Evolutionary conservation across 2,797 vertebrate genomes (phyloP).

Genomic region (Rhadinocentrus ornatus): DNA sequence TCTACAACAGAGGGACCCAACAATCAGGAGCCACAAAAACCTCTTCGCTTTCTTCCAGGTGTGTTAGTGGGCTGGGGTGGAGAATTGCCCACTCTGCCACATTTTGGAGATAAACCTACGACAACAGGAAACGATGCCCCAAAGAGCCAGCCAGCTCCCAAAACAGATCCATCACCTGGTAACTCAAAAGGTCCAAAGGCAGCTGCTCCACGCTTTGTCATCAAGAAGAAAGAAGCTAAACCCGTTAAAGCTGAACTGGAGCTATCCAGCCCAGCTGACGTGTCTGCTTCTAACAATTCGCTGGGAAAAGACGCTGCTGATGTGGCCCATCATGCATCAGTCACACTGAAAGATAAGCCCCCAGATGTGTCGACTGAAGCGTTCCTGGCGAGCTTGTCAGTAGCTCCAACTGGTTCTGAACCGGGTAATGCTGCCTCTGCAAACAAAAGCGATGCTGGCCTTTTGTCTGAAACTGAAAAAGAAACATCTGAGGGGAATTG

Average conservation of each 20-base stretch:
- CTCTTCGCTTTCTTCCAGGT: conserved; percentile 96
- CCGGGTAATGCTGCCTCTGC: conserved; percentile 55
- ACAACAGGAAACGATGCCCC: conserved; percentile 83
- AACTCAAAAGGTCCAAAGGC: conserved; percentile 76
- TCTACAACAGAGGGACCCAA: conserved; percentile 77
- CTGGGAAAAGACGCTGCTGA: conserved; percentile 66
- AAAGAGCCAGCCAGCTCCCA: conserved; percentile 75
- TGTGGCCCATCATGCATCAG: conserved; percentile 58
- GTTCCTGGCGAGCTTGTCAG: conserved; percentile 89
- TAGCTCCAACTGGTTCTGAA: conserved; percentile 70
- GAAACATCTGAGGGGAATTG: conserved; percentile 50
- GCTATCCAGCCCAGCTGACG: conserved; percentile 35
- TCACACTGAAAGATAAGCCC: conserved; percentile 94
- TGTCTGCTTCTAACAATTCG: conserved; percentile 40
- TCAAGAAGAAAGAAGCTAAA: conserved; percentile 85
- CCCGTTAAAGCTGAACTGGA: conserved; percentile 70
- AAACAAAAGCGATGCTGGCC: conserved; percentile 63
- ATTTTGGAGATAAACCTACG: conserved; percentile 84
- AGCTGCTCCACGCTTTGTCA: conserved; percentile 79
- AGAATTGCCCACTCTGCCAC: conserved; percentile 87
- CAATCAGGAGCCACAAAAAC: conserved; percentile 87
- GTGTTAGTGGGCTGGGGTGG: conserved; percentile 94
- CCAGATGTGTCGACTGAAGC: conserved; percentile 94
- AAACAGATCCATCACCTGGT: conserved; percentile 56
- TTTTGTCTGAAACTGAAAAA: conserved; percentile 69